Conservation (phyloP, 2,797 vertebrate genomes). For the Siniperca undulata region DNA sequence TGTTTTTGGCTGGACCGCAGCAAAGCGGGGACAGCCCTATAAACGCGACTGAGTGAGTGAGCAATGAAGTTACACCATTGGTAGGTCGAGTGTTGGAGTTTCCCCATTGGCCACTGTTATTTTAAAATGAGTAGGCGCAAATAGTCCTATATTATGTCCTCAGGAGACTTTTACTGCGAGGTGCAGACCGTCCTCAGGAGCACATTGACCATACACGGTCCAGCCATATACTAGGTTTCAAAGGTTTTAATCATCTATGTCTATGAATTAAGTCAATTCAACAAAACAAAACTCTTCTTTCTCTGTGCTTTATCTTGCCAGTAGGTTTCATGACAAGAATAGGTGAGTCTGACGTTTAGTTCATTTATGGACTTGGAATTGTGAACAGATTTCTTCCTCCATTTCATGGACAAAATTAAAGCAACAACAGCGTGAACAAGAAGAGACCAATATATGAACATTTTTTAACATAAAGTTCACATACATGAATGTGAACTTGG, state of each 20-base stretch:
- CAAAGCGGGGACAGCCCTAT: no score
- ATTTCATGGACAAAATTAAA: background rate
- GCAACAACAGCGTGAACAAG: background rate
- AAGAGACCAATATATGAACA: background rate
- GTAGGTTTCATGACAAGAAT: background rate
- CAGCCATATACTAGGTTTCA: no score
- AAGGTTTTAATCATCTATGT: background rate
- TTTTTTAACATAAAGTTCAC: background rate
- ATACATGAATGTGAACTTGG: conserved; percentile 21
- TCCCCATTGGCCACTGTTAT: no score
- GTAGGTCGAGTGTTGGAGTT: no score
- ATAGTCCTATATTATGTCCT: no score
- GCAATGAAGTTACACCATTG: no score
- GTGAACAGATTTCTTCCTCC: background rate
- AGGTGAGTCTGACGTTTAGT: background rate
- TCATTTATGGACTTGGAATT: background rate
- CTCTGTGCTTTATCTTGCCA: background rate
- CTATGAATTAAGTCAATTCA: background rate
- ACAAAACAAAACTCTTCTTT: background rate
- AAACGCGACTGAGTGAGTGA: no score
- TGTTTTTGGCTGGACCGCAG: background rate
- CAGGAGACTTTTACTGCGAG: no score
- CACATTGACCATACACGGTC: no score
- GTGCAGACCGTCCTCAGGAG: no score
- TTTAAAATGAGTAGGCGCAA: no score